Conservation (phyloP, 2,888 invertebrate genomes). For the Papilio elwesi region DNA sequence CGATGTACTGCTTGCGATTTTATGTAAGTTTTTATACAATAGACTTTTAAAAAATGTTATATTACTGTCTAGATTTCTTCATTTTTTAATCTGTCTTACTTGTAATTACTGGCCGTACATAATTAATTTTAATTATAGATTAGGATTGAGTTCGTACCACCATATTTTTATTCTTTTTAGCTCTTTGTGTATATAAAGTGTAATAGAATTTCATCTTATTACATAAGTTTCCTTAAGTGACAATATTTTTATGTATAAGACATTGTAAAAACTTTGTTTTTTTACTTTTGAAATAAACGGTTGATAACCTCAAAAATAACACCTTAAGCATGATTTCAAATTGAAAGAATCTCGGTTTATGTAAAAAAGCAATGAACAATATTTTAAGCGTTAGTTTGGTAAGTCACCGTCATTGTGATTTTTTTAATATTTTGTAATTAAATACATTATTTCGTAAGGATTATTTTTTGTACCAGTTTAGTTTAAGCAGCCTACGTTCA, state of each 20-base stretch:
- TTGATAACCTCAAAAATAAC: conserved; percentile 9
- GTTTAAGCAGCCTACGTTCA: conserved; percentile 51
- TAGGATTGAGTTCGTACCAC: conserved; percentile 66
- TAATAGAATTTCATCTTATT: conserved; percentile 47
- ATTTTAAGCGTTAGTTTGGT: conserved; percentile 52
- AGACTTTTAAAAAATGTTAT: conserved; percentile 38
- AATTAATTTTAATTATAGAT: conserved; percentile 46
- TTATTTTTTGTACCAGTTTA: conserved; percentile 78
- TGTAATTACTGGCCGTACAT: conserved; percentile 46
- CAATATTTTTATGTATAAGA: conserved; percentile 38
- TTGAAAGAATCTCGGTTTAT: conserved; percentile 42
- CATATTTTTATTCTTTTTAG: conserved; percentile 52
- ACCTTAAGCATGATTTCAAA: conserved; percentile 26
- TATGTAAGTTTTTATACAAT: conserved; percentile 38
- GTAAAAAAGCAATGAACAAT: conserved; percentile 44
- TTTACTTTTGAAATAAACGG: conserved; percentile 16
- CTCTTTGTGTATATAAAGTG: conserved; percentile 54
- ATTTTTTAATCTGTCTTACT: conserved; percentile 35
- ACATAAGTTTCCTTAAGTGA: conserved; percentile 52
- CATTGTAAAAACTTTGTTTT: conserved; percentile 18
- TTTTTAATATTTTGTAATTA: conserved; percentile 52
- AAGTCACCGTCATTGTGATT: conserved; percentile 79
- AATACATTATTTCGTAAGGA: conserved; percentile 54
- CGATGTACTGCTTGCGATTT: conserved; percentile 36
- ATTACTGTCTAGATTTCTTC: conserved; percentile 36